Base-by-base conservation (phyloP, 2,113 vertebrate genomes). In the Albula glossodonta region DNA sequence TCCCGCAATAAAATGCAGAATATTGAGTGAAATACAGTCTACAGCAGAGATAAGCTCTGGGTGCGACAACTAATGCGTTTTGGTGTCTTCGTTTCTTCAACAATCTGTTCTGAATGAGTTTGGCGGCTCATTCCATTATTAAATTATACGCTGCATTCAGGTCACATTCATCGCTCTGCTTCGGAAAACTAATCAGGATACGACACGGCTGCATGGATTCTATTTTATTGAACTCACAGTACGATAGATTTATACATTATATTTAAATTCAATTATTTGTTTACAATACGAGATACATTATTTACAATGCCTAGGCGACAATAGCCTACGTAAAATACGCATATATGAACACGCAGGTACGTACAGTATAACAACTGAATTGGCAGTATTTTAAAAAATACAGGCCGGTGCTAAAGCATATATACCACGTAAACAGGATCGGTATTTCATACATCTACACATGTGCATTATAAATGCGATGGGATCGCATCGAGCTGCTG, bases 61-160 rank as follows among this genome's bases (percentile, higher is more conserved):
- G 89, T 91, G 88, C 84, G 85, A 94, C 95, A 92, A 94, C 93
- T 93, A 95, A 95, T 93, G 90, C 91, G 89, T 92, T 92, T 94
- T 88, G 90, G 90, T 90, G 91, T 88, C 90, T 89, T 88, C 86
- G 80, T 89, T 84, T 83, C 87, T 89, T 78, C 87, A 84, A 80
- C 78, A 87, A 87, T 84, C 82, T 83, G 83, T 86, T 51, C 22
- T 51, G 49, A 79, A 86, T 83, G 83, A 86, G 87, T 89, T 91
- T 87, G 86, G 84, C 87, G 87, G 89, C 79, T 87, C 79, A 82
- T 60, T 48, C 85, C 86, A 89, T 84, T 80, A 83, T 86, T 84
- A 82, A 83, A 66, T 80, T 78, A 78, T 41, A 83, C 31, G 79
- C 60, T 82, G 53, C 89, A 90, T 90, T 92, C 84, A 83, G 86